Evolutionary conservation across 2,888 invertebrate species (phyloP).

Genomic region (Sipha maydis): DNA sequence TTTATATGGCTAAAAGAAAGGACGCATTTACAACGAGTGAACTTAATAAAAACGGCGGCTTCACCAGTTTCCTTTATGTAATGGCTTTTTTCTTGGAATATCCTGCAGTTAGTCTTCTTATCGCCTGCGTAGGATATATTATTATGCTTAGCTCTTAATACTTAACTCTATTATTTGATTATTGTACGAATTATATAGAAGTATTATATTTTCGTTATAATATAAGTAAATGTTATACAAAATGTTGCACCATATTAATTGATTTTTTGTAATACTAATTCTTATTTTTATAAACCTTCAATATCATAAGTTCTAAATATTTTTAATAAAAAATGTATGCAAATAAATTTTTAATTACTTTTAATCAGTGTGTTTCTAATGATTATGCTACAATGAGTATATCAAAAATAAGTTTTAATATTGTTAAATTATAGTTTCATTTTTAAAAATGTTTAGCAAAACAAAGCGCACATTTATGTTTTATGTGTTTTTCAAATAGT

Average conservation of each 20-base stretch:
- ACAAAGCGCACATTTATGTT: not conserved
- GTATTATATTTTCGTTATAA: not conserved
- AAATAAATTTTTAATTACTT: not conserved
- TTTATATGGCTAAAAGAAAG: conserved; percentile 49
- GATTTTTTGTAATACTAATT: not conserved
- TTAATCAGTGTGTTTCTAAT: not conserved
- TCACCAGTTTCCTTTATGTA: conserved; percentile 41
- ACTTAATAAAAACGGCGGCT: conserved; percentile 46
- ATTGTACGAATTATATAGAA: not conserved
- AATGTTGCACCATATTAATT: too few species aligned
- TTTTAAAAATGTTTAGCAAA: not conserved
- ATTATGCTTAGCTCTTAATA: conserved; percentile 1
- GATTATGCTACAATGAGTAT: not conserved
- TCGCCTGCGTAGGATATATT: not conserved
- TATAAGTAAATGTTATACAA: not conserved
- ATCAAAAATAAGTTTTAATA: not conserved
- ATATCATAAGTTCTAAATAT: not conserved
- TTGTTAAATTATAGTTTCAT: not conserved
- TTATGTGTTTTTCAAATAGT: not conserved
- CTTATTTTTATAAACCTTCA: not conserved
- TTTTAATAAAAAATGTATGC: not conserved
- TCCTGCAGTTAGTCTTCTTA: not conserved
- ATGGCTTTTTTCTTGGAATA: conserved; percentile 23
- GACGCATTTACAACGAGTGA: conserved; percentile 43
- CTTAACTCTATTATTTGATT: conserved; percentile 12